These are phyloP conservation scores for Trichonephila clavipes DNA, from an alignment of 1,140 invertebrate genomes.

Conservation along the genomic window DNA sequence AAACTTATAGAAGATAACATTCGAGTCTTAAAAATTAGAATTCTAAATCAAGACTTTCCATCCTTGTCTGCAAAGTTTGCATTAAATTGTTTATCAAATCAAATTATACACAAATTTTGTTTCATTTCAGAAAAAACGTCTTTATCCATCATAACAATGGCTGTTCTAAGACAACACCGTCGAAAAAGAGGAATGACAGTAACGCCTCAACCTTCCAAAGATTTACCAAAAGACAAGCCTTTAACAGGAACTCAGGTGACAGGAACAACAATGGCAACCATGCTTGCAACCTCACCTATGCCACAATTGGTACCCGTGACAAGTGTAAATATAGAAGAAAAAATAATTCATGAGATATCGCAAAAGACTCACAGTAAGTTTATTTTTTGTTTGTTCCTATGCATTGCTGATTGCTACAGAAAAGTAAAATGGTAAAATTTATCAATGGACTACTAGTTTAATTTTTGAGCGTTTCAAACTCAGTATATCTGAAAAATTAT, in stretches of 20 bases:
- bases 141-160: neutral
- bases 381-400: too few relatives aligned
- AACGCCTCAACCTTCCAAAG: neutral
- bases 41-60: too few relatives aligned
- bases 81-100: too few relatives aligned
- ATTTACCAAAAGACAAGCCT: neutral
- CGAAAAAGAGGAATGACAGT: neutral
- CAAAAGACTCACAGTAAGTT: constrained; percentile 66
- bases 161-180: neutral
- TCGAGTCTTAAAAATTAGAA: too few relatives aligned
- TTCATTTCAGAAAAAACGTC: neutral
- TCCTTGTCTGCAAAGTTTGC: too few relatives aligned
- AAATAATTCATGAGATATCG: constrained; percentile 41
- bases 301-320: neutral
- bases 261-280: neutral
- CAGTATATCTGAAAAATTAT: too few relatives aligned
- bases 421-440: too few relatives aligned
- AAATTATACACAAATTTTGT: neutral
- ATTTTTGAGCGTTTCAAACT: too few relatives aligned
- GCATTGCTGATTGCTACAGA: too few relatives aligned
- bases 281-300: neutral
- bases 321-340: constrained; percentile 35
- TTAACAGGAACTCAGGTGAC: neutral
- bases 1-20: too few relatives aligned
- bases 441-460: too few relatives aligned